Evolutionary conservation across 2,797 vertebrate species (phyloP).

Genomic region (Vespertilio murinus): DNA sequence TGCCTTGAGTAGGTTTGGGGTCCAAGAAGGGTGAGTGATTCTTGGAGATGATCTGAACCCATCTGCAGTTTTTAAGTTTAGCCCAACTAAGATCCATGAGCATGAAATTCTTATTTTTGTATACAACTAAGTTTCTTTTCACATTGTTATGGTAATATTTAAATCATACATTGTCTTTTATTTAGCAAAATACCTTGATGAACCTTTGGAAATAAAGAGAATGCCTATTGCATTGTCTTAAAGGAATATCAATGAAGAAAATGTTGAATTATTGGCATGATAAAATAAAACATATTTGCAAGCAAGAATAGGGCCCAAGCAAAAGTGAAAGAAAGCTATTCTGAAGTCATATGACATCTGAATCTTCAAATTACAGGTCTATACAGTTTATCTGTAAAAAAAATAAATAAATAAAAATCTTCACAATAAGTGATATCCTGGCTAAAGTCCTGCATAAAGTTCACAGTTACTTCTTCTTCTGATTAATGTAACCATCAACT

Average conservation of each 20-base stretch:
- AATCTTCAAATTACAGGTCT: not conserved
- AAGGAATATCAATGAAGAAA: not conserved
- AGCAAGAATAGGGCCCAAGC: not conserved
- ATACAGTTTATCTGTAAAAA: not conserved
- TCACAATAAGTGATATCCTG: not conserved
- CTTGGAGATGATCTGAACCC: not conserved
- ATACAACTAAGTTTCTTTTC: not conserved
- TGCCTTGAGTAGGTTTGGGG: not conserved
- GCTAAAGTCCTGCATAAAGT: not conserved
- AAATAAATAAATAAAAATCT: not conserved
- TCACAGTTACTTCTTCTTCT: not conserved
- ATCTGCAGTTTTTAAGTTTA: not conserved
- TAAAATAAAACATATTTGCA: not conserved
- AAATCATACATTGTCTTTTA: not conserved
- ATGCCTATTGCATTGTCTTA: not conserved
- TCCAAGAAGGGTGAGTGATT: not conserved
- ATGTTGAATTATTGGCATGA: not conserved
- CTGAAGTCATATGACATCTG: not conserved
- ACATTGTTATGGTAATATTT: not conserved
- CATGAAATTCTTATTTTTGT: not conserved
- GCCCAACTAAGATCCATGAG: not conserved
- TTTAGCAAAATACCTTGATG: constrained; percentile 7
- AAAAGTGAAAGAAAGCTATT: not conserved
- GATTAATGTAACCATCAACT: not conserved
- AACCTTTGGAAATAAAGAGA: not conserved